Conservation (phyloP, 2,888 invertebrate species). For the Steinernema carpocapsae region DNA sequence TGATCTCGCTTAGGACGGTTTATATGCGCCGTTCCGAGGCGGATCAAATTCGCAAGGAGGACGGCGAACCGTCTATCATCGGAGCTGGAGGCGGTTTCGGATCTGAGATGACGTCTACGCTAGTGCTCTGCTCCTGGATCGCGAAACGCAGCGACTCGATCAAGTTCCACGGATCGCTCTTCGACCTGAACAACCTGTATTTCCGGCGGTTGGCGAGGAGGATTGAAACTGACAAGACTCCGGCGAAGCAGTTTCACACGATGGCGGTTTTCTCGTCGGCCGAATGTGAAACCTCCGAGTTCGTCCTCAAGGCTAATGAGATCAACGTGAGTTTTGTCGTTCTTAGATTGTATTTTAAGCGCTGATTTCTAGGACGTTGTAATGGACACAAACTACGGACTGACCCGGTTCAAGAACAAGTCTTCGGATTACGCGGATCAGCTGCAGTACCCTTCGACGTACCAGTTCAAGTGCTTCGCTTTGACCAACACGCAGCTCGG, state of each 20-base stretch:
- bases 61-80: conserved; percentile 21
- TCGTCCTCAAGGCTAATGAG: background rate
- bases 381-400: background rate
- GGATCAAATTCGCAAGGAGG: background rate
- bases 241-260: conserved; percentile 5
- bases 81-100: conserved; percentile 17
- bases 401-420: conserved; percentile 19
- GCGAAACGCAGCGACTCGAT: conserved; percentile 12
- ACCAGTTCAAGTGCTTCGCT: conserved; percentile 23
- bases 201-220: background rate
- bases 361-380: conserved; percentile 24
- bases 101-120: conserved; percentile 8
- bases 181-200: conserved; percentile 20
- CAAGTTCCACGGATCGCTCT: conserved; percentile 4
- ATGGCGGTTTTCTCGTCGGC: conserved; percentile 13
- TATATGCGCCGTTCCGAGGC: conserved; percentile 15
- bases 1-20: background rate
- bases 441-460: conserved; percentile 24
- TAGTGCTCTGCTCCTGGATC: conserved; percentile 7
- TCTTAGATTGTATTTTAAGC: too few relatives aligned
- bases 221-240: conserved; percentile 8
- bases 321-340: background rate
- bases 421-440: conserved; percentile 9
- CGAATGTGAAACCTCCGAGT: background rate
- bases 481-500: background rate